These are phyloP conservation scores for Oligia strigilis DNA, from an alignment of 2,888 invertebrate genomes.

Conservation along the genomic window DNA sequence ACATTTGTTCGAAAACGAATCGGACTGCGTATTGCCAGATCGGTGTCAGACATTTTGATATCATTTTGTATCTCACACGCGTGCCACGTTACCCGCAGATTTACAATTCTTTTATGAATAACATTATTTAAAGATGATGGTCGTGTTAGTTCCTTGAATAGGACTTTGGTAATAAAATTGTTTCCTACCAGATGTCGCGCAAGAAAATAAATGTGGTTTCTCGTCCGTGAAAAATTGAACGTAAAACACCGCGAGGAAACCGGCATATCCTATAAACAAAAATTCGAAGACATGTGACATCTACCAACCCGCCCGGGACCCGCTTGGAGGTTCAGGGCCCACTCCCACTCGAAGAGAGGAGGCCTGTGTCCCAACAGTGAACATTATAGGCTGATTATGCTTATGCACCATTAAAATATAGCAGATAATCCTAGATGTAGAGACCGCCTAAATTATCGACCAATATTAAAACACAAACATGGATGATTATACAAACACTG, in stretches of 20 bases:
- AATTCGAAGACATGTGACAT: background rate
- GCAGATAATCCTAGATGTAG: background rate
- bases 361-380: too few relatives aligned
- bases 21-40: conserved; percentile 63
- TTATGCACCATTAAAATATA: too few relatives aligned
- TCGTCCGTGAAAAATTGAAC: conserved; percentile 12
- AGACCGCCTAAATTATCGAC: background rate
- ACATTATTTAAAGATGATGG: conserved; percentile 54
- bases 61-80: conserved; percentile 62
- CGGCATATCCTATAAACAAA: background rate
- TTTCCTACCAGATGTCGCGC: conserved; percentile 10
- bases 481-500: too few relatives aligned
- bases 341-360: too few relatives aligned
- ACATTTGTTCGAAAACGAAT: conserved; percentile 80
- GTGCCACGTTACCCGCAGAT: conserved; percentile 49
- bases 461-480: background rate
- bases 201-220: conserved; percentile 28
- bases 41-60: conserved; percentile 62
- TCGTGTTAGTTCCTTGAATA: conserved; percentile 43
- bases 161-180: conserved; percentile 45
- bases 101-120: conserved; percentile 61
- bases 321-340: too few relatives aligned
- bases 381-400: too few relatives aligned
- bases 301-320: background rate
- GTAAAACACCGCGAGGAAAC: background rate